Evolutionary conservation across 2,113 vertebrate species (phyloP).

Genomic region (Rousettus leschenaultii): DNA sequence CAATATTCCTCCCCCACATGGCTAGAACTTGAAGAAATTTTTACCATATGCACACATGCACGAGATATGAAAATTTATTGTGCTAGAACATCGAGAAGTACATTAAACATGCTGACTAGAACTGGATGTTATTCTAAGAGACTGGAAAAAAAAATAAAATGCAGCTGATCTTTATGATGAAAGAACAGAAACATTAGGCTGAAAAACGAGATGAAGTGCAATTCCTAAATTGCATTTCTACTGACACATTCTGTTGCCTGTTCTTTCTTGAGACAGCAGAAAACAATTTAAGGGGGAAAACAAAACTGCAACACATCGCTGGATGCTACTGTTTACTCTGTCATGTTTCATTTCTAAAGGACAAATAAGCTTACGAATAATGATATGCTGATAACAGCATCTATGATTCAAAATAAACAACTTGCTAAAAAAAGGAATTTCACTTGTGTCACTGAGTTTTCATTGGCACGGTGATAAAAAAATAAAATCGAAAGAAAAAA

Average conservation of each 20-base stretch:
- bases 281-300: neutral
- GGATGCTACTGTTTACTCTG: slow-evolving; percentile 30
- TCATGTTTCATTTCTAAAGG: neutral
- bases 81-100: slow-evolving; percentile 71
- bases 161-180: slow-evolving; percentile 69
- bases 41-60: slow-evolving; percentile 74
- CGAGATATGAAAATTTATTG: slow-evolving; percentile 69
- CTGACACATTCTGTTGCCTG: slow-evolving; percentile 42
- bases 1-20: slow-evolving; percentile 71
- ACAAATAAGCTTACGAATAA: neutral
- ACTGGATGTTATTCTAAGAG: slow-evolving; percentile 64
- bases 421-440: neutral
- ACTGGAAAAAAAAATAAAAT: slow-evolving; percentile 61
- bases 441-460: neutral
- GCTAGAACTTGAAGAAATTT: slow-evolving; percentile 66
- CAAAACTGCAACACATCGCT: neutral
- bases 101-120: slow-evolving; percentile 68
- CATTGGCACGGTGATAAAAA: neutral
- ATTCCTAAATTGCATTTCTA: slow-evolving; percentile 52
- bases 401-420: neutral
- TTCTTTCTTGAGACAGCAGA: slow-evolving; percentile 44
- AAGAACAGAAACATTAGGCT: slow-evolving; percentile 58
- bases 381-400: neutral
- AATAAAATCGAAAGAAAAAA: slow-evolving; percentile 4
- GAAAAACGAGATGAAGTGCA: slow-evolving; percentile 54